A percentile compares a stretch with the other conserved stretches of the same genome.
Evolutionary conservation across 2,888 invertebrate genomes (phyloP).

Genomic region (Leptura quadrifasciata): DNA sequence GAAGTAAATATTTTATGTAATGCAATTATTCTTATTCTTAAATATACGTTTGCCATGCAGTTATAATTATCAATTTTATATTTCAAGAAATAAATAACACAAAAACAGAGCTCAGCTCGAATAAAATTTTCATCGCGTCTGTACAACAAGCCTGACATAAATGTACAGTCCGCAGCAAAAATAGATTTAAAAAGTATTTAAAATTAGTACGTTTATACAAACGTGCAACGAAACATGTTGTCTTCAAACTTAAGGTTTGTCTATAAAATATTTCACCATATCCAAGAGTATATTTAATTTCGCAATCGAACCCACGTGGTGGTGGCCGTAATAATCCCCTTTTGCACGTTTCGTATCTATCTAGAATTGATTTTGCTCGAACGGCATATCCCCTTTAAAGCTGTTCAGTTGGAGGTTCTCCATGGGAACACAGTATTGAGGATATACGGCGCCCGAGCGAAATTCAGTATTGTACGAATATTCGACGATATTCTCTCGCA

Average conservation of each 20-base stretch:
- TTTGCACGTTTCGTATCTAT: slow-evolving; percentile 22
- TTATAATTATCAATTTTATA: background rate
- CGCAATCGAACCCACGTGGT: background rate
- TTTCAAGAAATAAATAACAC: slow-evolving; percentile 10
- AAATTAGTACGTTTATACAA: slow-evolving; percentile 1
- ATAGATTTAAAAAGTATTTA: slow-evolving; percentile 18
- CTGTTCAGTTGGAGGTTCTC: slow-evolving; percentile 68
- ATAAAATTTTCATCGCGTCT: slow-evolving; percentile 27
- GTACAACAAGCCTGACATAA: slow-evolving; percentile 35
- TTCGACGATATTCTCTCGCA: slow-evolving; percentile 31
- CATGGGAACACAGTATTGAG: slow-evolving; percentile 66
- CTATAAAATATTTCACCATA: slow-evolving; percentile 5
- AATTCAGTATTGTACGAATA: slow-evolving; percentile 57
- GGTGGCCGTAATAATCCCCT: slow-evolving; percentile 10
- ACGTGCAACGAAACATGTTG: background rate
- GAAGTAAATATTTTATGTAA: too few relatives aligned
- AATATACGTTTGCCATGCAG: too few relatives aligned
- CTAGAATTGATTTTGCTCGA: slow-evolving; percentile 67
- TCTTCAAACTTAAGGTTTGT: background rate
- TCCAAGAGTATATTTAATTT: slow-evolving; percentile 13
- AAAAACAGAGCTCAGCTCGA: background rate
- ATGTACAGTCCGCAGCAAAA: slow-evolving; percentile 29
- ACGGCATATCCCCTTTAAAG: slow-evolving; percentile 69
- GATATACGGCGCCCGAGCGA: slow-evolving; percentile 48
- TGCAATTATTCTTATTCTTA: too few relatives aligned